phyloP scores from a whole-genome alignment of 1,140 invertebrate species.

The Archivesica marissinica region DNA sequence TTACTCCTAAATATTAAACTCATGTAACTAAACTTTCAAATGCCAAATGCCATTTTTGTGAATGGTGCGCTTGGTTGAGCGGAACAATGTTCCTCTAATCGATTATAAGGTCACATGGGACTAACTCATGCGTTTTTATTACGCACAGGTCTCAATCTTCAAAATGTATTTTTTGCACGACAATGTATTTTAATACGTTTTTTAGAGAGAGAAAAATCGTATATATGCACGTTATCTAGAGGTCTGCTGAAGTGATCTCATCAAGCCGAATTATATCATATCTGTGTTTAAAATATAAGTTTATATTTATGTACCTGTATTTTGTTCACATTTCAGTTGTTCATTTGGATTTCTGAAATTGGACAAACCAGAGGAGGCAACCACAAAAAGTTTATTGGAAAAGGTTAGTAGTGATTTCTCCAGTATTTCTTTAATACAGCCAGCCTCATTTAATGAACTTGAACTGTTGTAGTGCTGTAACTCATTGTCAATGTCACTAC shows the following conservation, averaged over 20 bases:
- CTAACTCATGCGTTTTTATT: background rate
- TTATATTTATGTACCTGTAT: too few species aligned
- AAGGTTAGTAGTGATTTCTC: constrained; percentile 89
- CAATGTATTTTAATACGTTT: too few species aligned
- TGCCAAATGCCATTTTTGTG: background rate
- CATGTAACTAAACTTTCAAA: too few species aligned
- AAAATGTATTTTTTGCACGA: too few species aligned
- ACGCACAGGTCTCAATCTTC: background rate
- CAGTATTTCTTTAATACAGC: too few species aligned
- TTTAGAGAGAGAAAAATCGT: background rate
- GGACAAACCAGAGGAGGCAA: constrained; percentile 89
- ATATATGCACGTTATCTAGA: background rate
- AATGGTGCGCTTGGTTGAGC: too few species aligned
- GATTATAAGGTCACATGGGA: background rate
- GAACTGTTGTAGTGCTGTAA: too few species aligned
- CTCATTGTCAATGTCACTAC: too few species aligned
- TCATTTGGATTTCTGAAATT: constrained; percentile 94
- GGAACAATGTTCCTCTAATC: too few species aligned
- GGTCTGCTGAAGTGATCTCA: background rate
- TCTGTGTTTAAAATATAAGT: constrained; percentile 6
- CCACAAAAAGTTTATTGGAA: constrained; percentile 90
- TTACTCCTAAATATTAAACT: too few species aligned
- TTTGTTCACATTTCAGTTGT: constrained; percentile 87
- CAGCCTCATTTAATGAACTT: too few species aligned
- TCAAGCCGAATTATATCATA: background rate